Base-by-base conservation (phyloP, 2,113 vertebrate species). In the Amia ocellicauda region DNA sequence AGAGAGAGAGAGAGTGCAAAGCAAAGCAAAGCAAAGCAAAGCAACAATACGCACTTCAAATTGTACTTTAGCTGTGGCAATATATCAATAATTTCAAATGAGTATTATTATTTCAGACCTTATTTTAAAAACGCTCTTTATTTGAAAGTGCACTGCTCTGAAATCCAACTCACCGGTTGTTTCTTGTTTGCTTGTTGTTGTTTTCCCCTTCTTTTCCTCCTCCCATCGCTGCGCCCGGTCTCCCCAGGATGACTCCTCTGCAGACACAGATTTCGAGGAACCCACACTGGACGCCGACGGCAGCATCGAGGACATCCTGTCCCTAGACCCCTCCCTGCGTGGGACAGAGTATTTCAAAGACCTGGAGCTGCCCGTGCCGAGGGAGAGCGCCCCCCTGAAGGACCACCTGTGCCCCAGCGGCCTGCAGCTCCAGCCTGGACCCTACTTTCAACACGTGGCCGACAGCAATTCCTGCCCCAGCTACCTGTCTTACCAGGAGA, bases 331-430 rank as follows among this genome's bases (percentile, higher is more conserved):
- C 0, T 85, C 89, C 45, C 83, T 95, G 47, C 88, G 72, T 0
- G 90, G 89, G 71, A 91, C 92, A 0, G 86, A 93, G 64, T 96
- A 87, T 70, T 91, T 91, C 73, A 87, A 74, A 75, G 94, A 96
- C 68, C 82, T 94, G 69, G 85, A 84, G 7, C 57, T 87, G 1
- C 68, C 20, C 45, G 73, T 36, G 10, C 23, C 8, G 41, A 14
- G 60, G 0, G 2, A 2, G 7, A 41, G 62, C 45, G 9, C 22
- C 0, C 41, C n/a, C 60, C 1, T 0, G 16, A 62, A 16, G 4
- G n/a, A 4, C 24, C 11, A 29, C 26, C 20, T 19, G 20, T 20
- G 27, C 49, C 3, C 45, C 36, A 0, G 47, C 62, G 3, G 11
- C 29, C 20, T 41, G 7, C 16, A 36, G n/a, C 9, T 47, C 66